These are phyloP conservation scores for Laothoe populi DNA, from an alignment of 2,888 invertebrate genomes.

Conservation along the genomic window DNA sequence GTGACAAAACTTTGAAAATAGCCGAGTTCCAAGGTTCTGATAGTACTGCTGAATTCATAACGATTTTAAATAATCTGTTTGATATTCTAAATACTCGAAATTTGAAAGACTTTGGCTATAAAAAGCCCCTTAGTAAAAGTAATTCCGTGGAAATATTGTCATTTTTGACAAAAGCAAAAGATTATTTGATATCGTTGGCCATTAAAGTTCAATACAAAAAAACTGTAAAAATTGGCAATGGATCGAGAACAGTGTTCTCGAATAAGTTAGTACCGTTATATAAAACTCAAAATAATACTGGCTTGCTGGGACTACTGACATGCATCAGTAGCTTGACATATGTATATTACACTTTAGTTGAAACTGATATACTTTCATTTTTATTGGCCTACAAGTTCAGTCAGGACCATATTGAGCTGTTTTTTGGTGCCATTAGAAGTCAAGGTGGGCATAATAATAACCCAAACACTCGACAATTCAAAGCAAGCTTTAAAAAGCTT, in stretches of 20 bases:
- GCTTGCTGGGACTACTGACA: too few species aligned
- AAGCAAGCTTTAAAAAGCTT: slow-evolving; percentile 29
- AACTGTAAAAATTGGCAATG: not conserved
- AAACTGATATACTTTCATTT: slow-evolving; percentile 21
- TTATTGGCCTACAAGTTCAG: slow-evolving; percentile 24
- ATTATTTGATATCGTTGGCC: not conserved
- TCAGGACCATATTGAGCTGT: slow-evolving; percentile 30
- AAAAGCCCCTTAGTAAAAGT: not conserved
- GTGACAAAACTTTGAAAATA: slow-evolving; percentile 21
- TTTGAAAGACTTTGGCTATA: too few species aligned
- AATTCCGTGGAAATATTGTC: not conserved
- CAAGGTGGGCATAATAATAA: slow-evolving; percentile 32
- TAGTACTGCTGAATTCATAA: too few species aligned
- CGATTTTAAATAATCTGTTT: too few species aligned
- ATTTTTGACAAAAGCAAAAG: not conserved
- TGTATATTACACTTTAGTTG: slow-evolving; percentile 28
- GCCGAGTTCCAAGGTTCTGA: slow-evolving; percentile 4
- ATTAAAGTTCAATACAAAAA: not conserved
- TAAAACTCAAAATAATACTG: not conserved
- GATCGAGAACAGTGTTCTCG: not conserved
- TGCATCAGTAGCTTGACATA: slow-evolving; percentile 16
- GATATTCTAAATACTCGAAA: not conserved
- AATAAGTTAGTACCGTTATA: not conserved
- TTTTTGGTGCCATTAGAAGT: slow-evolving; percentile 29
- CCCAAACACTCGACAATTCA: slow-evolving; percentile 31